A percentile compares a stretch with the other conserved stretches of the same genome.
Conservation (phyloP, 2,797 vertebrate species). For the Siniperca scherzeri region DNA sequence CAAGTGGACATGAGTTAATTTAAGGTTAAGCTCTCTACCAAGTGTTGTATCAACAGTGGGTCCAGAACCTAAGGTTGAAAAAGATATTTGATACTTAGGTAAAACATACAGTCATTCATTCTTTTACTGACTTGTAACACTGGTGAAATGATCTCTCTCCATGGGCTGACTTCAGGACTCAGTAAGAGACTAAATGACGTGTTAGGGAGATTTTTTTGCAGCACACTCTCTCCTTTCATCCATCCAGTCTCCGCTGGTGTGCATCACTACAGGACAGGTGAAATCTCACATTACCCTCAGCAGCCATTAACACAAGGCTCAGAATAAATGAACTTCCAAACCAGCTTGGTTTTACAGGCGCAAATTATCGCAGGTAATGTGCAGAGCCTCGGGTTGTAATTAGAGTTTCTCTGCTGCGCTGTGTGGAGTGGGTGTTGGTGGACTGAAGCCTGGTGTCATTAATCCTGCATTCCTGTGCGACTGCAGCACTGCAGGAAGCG, state of each 20-base stretch:
- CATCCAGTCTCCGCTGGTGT: conserved; percentile 35
- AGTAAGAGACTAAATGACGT: conserved; percentile 13
- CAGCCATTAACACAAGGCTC: conserved; percentile 53
- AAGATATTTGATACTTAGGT: not conserved
- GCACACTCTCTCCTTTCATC: conserved; percentile 28
- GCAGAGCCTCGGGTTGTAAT: conserved; percentile 71
- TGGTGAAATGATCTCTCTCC: not conserved
- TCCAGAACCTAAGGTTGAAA: too few relatives aligned
- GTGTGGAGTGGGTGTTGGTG: conserved; percentile 39
- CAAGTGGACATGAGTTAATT: not conserved
- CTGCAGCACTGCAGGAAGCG: conserved; percentile 34
- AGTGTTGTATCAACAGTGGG: too few relatives aligned
- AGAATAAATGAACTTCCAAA: conserved; percentile 57
- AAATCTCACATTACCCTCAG: conserved; percentile 64
- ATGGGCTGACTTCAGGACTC: not conserved
- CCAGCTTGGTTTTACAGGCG: conserved; percentile 48
- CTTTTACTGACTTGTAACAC: not conserved
- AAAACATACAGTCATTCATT: not conserved
- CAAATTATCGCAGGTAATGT: conserved; percentile 67
- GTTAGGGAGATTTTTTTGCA: conserved; percentile 6
- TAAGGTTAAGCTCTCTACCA: not conserved
- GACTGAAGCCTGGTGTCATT: conserved; percentile 63
- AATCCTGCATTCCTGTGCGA: conserved; percentile 58
- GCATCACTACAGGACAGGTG: conserved; percentile 64
- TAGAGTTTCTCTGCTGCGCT: conserved; percentile 49